Percentiles rank a stretch among this genome's conserved stretches.
Evolutionary conservation across 2,113 vertebrate genomes (phyloP).

Genomic region (Meriones unguiculatus): DNA sequence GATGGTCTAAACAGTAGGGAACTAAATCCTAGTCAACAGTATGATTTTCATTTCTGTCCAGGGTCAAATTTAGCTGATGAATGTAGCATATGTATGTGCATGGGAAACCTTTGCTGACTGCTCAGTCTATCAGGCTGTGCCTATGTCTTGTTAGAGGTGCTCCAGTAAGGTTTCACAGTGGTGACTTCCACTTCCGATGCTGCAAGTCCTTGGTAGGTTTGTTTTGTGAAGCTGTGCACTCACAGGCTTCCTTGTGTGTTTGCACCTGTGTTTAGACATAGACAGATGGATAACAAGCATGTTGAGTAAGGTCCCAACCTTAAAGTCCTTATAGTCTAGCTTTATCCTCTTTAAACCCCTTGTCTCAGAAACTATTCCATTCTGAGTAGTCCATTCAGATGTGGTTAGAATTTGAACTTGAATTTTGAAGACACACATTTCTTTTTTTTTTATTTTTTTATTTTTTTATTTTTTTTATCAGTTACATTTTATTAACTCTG

Average conservation of each 20-base stretch:
- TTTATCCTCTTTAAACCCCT: background rate
- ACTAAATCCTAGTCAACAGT: background rate
- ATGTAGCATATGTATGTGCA: slow-evolving; percentile 6
- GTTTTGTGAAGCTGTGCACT: background rate
- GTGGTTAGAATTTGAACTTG: background rate
- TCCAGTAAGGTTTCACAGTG: background rate
- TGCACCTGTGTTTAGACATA: background rate
- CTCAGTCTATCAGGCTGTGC: background rate
- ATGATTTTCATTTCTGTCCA: slow-evolving; percentile 34
- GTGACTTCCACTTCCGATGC: background rate
- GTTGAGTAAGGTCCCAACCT: background rate
- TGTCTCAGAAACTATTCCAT: background rate
- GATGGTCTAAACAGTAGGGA: background rate
- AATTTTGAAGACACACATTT: background rate
- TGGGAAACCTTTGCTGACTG: background rate
- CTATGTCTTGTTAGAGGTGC: background rate
- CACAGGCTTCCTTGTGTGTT: background rate
- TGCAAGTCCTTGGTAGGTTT: background rate
- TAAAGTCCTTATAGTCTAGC: background rate
- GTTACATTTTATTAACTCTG: no score
- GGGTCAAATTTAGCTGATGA: slow-evolving; percentile 4
- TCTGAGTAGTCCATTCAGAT: background rate
- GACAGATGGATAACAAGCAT: background rate
- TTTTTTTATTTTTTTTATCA: no score
- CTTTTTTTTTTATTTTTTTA: background rate